Evolutionary conservation across 1,140 invertebrate species (phyloP), one percentile per base, ranked within the genome.

Genomic region (Drusus annulatus): DNA sequence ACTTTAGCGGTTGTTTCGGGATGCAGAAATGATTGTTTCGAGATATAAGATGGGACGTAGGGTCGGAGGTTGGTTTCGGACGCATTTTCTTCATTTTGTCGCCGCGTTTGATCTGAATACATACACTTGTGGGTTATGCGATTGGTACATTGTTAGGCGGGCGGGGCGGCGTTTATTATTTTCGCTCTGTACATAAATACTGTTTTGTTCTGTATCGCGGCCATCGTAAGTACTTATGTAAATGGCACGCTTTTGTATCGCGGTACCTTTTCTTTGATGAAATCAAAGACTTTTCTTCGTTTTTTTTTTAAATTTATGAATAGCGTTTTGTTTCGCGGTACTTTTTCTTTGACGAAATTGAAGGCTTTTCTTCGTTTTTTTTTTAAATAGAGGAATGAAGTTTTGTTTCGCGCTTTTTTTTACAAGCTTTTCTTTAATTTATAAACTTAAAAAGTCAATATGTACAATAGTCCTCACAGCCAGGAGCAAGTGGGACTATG

Each of bases 21-120:
- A 51, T 28, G 52, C 50, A 76, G 25, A 25, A 15, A 31, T 31
- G 56, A 60, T 60, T 31, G 21, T 16, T 62, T 36, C 8, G 36
- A 36, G 25, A 36, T 76, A 36, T 25, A 16, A 56, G 56, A 17
- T 15, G 25, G 10, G 13, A 2, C 0, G 13, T 45, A 58, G 60
- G 52, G 36, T 75, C 23, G 1, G 36, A 28, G 50, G 50, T 45
- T 6, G 73, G 13, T 54, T 36, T 63, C 13, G 50, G 36, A 78
- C 54, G 25, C 62, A 74, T 56, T 78, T 78, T 78, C 76, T 31
- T 78, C 36, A 68, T 78, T 78, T 65, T 78, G 76, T 54, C 62
- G 76, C 25, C 50, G 25, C 76, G 76, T 51, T 71, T 52, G 50
- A 19, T 50, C 68, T 52, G 51, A 71, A 50, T 52, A n/a, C 25